Evolutionary conservation across 2,113 vertebrate species (phyloP).

Genomic region (Ictalurus punctatus): DNA sequence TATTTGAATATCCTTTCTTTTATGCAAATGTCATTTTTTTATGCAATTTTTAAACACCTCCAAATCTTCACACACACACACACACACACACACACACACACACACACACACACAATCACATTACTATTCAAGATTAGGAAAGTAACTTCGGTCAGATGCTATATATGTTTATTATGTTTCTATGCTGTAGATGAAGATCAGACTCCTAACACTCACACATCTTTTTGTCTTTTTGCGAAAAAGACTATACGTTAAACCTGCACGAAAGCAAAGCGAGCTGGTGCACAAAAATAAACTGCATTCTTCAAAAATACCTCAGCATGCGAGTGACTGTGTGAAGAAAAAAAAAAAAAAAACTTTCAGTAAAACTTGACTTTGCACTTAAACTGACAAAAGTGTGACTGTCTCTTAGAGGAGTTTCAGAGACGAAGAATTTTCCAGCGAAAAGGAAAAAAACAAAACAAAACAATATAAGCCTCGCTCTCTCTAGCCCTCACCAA

Average conservation of each 20-base stretch:
- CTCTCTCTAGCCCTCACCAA: slow-evolving; percentile 47
- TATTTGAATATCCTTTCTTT: not conserved
- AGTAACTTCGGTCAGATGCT: not conserved
- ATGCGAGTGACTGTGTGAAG: not conserved
- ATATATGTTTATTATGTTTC: not conserved
- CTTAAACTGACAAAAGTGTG: slow-evolving; percentile 2
- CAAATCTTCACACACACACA: not conserved
- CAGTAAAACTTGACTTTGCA: slow-evolving; percentile 8
- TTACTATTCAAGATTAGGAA: not conserved
- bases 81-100: not conserved
- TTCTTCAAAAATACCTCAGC: not conserved
- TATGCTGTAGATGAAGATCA: not conserved
- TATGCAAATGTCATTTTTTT: not conserved
- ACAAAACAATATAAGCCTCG: slow-evolving; percentile 11
- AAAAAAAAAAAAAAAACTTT: slow-evolving; percentile 21
- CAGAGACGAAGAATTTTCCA: not conserved
- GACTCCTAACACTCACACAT: not conserved
- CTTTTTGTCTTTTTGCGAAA: not conserved
- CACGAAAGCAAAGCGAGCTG: not conserved
- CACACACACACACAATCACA: not conserved
- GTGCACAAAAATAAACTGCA: not conserved
- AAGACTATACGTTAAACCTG: not conserved
- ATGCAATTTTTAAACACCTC: not conserved
- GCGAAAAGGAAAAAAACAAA: not conserved
- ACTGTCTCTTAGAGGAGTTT: not conserved